Evolutionary conservation across 2,797 vertebrate species (phyloP).

Genomic region (Argentina silus): DNA sequence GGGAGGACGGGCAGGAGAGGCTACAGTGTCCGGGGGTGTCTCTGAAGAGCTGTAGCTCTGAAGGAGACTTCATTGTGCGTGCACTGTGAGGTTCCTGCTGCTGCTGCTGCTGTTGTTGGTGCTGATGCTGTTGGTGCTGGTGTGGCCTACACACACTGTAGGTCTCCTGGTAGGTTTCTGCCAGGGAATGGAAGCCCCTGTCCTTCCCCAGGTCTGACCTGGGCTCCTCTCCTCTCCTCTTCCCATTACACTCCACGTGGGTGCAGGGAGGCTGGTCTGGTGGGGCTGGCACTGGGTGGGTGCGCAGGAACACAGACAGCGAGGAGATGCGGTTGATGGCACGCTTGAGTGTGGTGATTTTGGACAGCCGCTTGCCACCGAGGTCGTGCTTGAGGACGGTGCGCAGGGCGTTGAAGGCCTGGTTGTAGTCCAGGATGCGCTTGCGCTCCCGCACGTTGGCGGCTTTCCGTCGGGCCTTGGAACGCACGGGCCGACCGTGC

Average conservation of each 20-base stretch:
- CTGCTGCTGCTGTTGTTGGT: constrained; percentile 15
- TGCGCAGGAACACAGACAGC: constrained; percentile 77
- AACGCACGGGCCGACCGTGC: constrained; percentile 72
- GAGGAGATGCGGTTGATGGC: constrained; percentile 79
- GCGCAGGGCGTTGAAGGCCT: constrained; percentile 85
- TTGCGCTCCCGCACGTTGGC: constrained; percentile 87
- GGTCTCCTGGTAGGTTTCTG: constrained; percentile 9
- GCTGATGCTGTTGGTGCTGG: not conserved
- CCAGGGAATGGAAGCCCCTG: constrained; percentile 22
- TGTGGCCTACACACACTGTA: not conserved
- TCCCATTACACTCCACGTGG: constrained; percentile 34
- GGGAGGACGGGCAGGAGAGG: constrained; percentile 36
- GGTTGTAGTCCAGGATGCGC: constrained; percentile 88
- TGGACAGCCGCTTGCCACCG: constrained; percentile 83
- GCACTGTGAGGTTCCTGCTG: constrained; percentile 7
- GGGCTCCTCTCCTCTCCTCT: not conserved
- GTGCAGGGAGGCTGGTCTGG: constrained; percentile 22
- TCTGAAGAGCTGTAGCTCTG: constrained; percentile 36
- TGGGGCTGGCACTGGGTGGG: constrained; percentile 32
- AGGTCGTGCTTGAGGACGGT: constrained; percentile 81
- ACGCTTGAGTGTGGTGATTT: constrained; percentile 84
- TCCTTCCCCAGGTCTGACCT: constrained; percentile 1
- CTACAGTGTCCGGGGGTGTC: constrained; percentile 22
- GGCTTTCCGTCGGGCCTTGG: constrained; percentile 81
- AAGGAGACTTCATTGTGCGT: constrained; percentile 46